Percentiles rank a stretch among this genome's conserved stretches.
These are phyloP conservation scores for Himalopsyche japonica DNA, from an alignment of 2,888 invertebrate genomes.

Conservation along the genomic window DNA sequence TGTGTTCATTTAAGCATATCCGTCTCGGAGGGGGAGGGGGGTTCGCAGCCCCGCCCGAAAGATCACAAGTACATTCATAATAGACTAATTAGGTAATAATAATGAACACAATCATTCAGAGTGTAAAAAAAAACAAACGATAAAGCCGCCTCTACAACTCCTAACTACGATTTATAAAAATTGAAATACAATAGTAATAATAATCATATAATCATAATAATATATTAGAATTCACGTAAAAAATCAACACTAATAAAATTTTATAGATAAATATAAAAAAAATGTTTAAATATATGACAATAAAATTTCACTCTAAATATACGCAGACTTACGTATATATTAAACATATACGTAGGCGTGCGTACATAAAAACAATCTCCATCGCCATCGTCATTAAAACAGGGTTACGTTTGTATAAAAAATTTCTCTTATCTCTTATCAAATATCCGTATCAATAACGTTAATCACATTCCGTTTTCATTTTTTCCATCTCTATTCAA, in stretches of 20 bases:
- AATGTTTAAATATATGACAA: slow-evolving; percentile 61
- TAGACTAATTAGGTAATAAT: slow-evolving; percentile 38
- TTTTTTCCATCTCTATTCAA: slow-evolving; percentile 51
- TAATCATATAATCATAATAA: slow-evolving; percentile 30
- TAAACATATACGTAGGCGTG: not conserved
- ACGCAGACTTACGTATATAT: not conserved
- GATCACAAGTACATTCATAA: slow-evolving; percentile 32
- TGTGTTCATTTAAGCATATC: slow-evolving; percentile 45
- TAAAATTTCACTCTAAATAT: slow-evolving; percentile 61
- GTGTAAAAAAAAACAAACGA: slow-evolving; percentile 28
- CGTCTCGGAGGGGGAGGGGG: slow-evolving; percentile 8
- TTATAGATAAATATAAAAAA: slow-evolving; percentile 50
- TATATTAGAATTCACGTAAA: slow-evolving; percentile 50
- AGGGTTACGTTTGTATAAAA: slow-evolving; percentile 63
- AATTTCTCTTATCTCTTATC: slow-evolving; percentile 59
- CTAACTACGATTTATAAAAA: slow-evolving; percentile 28
- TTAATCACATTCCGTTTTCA: slow-evolving; percentile 59
- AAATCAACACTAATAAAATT: slow-evolving; percentile 63
- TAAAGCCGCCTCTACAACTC: slow-evolving; percentile 39
- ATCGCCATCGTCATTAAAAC: slow-evolving; percentile 47
- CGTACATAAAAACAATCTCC: slow-evolving; percentile 60
- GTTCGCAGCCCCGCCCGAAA: slow-evolving; percentile 9
- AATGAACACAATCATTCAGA: slow-evolving; percentile 39
- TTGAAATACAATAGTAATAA: slow-evolving; percentile 17
- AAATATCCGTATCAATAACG: slow-evolving; percentile 63